Evolutionary conservation across 1,140 invertebrate species (phyloP), one percentile per base, ranked within the genome.

Genomic region (Diploscapter pachys): DNA sequence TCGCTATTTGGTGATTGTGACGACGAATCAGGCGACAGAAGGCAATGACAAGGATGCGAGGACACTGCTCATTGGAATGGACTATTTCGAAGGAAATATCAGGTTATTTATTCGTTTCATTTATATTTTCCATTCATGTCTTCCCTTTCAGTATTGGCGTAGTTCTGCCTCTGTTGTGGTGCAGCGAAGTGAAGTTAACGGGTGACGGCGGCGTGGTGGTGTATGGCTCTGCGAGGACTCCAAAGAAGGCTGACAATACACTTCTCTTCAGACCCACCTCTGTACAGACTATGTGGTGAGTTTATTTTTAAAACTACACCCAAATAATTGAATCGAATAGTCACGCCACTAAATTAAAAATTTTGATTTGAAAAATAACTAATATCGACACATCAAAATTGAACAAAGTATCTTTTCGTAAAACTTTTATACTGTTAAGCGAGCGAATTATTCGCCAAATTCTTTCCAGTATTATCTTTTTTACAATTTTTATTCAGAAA

Each of bases 241-340:
- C 55, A 11, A 71, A 59, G 49, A 71, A 64, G n/a, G 84, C 92
- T 93, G 85, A 72, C 31, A 64, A 72, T 52, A 50, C 71, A 4
- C 93, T 96, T 88, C 94, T 97, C 87, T 98, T 98, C 89, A 97
- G 98, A 88, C 95, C 95, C 72, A 94, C 97, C 74, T 96, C 95
- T 75, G 95, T 98, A 64, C 95, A 98, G 87, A 94, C 95, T 78
- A 96, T 98, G 94, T 98, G 95, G 95, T 96, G 94, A 63, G 94
- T 94, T 62, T 88, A 97, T 31, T 31, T 31, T 31, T 31, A 31
- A 31, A 31, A 31, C 1, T 31, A 1, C 31, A 31, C 31, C 1
- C 31, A 31, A 31, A 31, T 31, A 31, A 31, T 31, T 31, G 31
- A 31, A 31, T 31, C 31, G 31, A 31, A 31, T 31, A 31, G 1